These are phyloP conservation scores for Origma solitaria DNA, from an alignment of 2,113 vertebrate species.

Conservation along the genomic window DNA sequence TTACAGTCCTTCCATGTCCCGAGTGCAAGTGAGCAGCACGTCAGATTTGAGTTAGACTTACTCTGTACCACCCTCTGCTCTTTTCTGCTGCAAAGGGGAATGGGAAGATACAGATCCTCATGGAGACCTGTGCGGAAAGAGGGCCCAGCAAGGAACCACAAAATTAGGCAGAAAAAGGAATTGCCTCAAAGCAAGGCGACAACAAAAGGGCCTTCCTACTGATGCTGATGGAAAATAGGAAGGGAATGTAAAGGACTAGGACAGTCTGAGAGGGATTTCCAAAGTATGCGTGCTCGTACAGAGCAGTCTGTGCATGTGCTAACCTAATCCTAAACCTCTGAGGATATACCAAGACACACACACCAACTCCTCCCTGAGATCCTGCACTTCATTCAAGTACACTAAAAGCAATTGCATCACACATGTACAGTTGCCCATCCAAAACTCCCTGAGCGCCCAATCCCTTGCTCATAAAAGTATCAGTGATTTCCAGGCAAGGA, in stretches of 20 bases:
- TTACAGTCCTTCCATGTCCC: neutral
- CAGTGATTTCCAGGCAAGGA: neutral
- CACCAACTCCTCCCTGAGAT: neutral
- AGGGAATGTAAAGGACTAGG: neutral
- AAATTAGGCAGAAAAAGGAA: neutral
- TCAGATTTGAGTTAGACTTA: fast-evolving
- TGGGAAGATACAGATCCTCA: neutral
- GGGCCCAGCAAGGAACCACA: neutral
- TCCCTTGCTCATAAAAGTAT: neutral
- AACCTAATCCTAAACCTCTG: neutral
- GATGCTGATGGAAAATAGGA: neutral
- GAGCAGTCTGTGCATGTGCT: neutral
- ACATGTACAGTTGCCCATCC: neutral
- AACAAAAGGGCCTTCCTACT: neutral
- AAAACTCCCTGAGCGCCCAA: neutral
- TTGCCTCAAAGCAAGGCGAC: neutral
- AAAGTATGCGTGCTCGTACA: neutral
- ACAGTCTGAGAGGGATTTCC: neutral
- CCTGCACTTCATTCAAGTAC: neutral
- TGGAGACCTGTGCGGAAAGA: neutral
- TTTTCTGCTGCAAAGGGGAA: neutral
- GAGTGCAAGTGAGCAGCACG: fast-evolving
- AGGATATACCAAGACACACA: neutral
- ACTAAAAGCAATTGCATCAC: neutral
- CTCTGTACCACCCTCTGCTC: neutral